Evolutionary conservation across 2,113 vertebrate species (phyloP).

Genomic region (Leucosticte australis): DNA sequence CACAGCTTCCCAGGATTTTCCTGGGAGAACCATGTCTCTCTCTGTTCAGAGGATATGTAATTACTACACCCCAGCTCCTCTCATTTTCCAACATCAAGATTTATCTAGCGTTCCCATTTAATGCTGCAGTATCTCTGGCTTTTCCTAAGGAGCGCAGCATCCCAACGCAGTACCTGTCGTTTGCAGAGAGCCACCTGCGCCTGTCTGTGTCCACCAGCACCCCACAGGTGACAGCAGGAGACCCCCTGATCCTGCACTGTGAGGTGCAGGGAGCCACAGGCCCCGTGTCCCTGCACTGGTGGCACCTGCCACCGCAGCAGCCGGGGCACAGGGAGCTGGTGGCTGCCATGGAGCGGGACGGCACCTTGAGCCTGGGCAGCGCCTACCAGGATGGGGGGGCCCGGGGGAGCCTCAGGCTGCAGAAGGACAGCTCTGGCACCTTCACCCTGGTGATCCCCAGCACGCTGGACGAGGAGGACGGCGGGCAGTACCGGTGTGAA

Average conservation of each 20-base stretch:
- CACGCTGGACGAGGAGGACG: not conserved
- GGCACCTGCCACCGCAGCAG: constrained; percentile 20
- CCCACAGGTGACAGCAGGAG: constrained; percentile 52
- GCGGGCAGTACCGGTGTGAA: constrained; percentile 73
- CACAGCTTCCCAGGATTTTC: too few species aligned
- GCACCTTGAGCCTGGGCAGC: constrained; percentile 40
- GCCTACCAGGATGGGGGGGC: not conserved
- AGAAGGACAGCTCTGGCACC: constrained; percentile 24
- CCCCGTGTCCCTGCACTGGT: constrained; percentile 79
- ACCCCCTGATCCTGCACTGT: constrained; percentile 73
- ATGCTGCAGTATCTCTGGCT: not conserved
- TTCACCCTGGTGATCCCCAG: constrained; percentile 78
- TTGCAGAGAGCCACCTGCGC: constrained; percentile 71
- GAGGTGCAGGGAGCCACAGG: constrained; percentile 52
- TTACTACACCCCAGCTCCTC: not conserved
- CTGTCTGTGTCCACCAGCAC: constrained; percentile 52
- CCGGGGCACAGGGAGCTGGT: not conserved
- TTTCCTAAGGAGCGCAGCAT: not conserved
- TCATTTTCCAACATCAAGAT: not conserved
- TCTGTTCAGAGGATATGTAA: too few species aligned
- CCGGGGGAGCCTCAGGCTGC: constrained; percentile 3
- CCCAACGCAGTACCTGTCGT: not conserved
- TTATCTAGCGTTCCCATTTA: not conserved
- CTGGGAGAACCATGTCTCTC: too few species aligned
- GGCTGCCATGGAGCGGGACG: constrained; percentile 70